Percentiles rank a stretch among this genome's conserved stretches.
Conservation (phyloP, 2,888 invertebrate genomes). For the Cancer borealis region DNA sequence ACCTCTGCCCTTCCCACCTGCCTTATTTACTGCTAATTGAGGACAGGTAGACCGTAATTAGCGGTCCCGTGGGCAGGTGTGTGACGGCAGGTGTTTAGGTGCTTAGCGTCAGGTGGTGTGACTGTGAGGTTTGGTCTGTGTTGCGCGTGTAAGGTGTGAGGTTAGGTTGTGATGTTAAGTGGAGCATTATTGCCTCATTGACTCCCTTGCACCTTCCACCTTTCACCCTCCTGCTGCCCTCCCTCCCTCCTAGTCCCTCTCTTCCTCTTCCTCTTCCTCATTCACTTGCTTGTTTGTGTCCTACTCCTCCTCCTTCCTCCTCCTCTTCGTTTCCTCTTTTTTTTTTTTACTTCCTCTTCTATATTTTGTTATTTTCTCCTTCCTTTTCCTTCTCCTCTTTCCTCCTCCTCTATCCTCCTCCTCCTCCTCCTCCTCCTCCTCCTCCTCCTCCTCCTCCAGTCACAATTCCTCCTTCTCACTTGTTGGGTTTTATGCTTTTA, state of each 20-base stretch:
- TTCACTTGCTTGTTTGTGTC: not conserved
- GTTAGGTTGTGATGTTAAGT: not conserved
- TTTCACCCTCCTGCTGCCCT: not conserved
- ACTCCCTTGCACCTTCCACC: not conserved
- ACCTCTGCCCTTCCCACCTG: slow-evolving; percentile 10
- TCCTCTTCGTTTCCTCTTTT: not conserved
- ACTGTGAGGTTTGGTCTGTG: not conserved
- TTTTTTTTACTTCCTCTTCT: not conserved
- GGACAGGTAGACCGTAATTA: slow-evolving; percentile 20
- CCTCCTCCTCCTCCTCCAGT: not conserved
- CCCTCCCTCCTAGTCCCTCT: not conserved
- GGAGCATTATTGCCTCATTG: too few species aligned
- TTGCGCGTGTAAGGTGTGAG: not conserved
- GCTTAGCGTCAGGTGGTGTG: not conserved
- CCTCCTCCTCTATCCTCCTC: not conserved
- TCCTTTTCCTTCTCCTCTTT: not conserved
- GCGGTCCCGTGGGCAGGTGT: not conserved
- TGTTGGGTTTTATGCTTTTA: not conserved
- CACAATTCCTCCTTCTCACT: not conserved
- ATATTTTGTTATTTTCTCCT: not conserved
- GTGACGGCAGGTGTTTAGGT: not conserved
- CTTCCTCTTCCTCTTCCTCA: slow-evolving; percentile 18
- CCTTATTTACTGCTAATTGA: slow-evolving; percentile 20
- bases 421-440: not conserved
- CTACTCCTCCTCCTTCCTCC: not conserved